Evolutionary conservation across 2,888 invertebrate genomes (phyloP).

Genomic region (Bedellia somnulentella): DNA sequence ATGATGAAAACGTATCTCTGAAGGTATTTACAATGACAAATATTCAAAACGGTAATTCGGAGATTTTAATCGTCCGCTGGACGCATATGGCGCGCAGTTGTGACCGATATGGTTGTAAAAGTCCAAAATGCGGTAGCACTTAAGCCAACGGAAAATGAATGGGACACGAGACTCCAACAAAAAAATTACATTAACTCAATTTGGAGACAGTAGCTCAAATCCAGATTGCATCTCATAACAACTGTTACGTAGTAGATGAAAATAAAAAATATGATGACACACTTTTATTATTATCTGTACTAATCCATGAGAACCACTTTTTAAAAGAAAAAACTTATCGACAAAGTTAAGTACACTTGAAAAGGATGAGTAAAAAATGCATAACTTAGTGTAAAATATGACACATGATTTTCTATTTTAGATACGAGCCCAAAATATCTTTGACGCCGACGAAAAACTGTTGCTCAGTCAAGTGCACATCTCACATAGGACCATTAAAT

Average conservation of each 20-base stretch:
- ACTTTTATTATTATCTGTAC: no score
- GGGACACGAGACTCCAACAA: slow-evolving; percentile 12
- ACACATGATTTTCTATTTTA: no score
- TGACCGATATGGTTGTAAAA: slow-evolving; percentile 23
- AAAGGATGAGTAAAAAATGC: no score
- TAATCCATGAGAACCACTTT: no score
- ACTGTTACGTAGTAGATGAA: no score
- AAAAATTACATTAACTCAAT: no score
- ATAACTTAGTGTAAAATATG: no score
- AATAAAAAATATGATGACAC: no score
- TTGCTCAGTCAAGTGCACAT: slow-evolving; percentile 5
- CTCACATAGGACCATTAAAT: slow-evolving; percentile 5
- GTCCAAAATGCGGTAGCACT: slow-evolving; percentile 17
- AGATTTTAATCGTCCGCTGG: slow-evolving; percentile 12
- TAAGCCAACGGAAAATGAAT: slow-evolving; percentile 12
- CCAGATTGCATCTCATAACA: no score
- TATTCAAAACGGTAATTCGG: slow-evolving; percentile 1
- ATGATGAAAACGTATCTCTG: slow-evolving; percentile 4
- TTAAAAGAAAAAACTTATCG: no score
- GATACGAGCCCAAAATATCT: slow-evolving; percentile 3
- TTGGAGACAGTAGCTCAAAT: no score
- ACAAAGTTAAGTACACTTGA: no score
- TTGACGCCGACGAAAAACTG: background rate
- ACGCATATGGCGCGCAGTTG: slow-evolving; percentile 36
- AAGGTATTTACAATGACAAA: slow-evolving; percentile 5